Evolutionary conservation across 2,888 invertebrate species (phyloP), one percentile per base, ranked within the genome.

Genomic region (Apeira syringaria): DNA sequence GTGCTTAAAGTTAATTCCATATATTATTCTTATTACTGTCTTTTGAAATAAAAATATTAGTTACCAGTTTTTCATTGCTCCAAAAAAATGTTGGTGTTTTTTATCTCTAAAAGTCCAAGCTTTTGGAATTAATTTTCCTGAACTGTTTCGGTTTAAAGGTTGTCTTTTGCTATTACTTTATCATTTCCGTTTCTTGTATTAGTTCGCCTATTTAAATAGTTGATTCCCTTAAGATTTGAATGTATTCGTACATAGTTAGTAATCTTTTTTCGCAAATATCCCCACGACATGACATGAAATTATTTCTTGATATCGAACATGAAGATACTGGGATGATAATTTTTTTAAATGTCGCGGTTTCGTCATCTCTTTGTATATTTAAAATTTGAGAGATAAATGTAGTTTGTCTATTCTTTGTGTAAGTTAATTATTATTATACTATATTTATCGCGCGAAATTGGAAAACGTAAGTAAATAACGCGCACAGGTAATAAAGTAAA

Each of bases 401-500:
- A 54, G 54, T 49, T 41, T 42, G 47, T 45, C 31, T 46, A 39
- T 43, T 9, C 6, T 47, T 33, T 54, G 40, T 47, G 26, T 50
- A 49, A 45, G 33, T 53, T 20, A 38, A 45, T 35, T 24, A 15
- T 32, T 37, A 38, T 26, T 27, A 17, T 33, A 22, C 40, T 42
- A n/a, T n/a, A n/a, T n/a, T n/a, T n/a, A 34, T n/a, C 25, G 54
- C 54, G 54, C 54, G 41, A 25, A 28, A 32, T 26, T 35, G 53
- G 47, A 37, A 28, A 33, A 39, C 22, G 54, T 54, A 54, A 54
- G 54, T 51, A 54, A 47, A 15, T n/a, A 41, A 33, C 33, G 54
- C 52, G 54, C 54, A 42, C 53, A 57, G 59, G 60, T 57, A 51
- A 50, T 56, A 45, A 27, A 42, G 24, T 20, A 27, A n/a, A 42